Evolutionary conservation across 1,140 invertebrate genomes (phyloP).

Genomic region (Cyclargus thomasi): DNA sequence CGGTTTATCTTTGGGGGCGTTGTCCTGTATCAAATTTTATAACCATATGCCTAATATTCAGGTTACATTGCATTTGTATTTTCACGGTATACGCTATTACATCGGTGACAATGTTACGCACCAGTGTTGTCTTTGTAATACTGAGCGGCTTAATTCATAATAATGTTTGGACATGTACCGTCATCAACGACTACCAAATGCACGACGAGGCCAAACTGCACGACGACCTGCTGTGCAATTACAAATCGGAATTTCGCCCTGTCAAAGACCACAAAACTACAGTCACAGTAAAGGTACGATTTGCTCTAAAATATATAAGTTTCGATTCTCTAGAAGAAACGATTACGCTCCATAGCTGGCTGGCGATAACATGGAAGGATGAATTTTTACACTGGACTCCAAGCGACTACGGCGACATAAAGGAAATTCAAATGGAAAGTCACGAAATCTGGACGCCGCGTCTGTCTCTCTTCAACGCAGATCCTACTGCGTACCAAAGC

Average conservation of each 20-base stretch:
- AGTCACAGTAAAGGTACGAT: conserved; percentile 51
- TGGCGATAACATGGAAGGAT: conserved; percentile 58
- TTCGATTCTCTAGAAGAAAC: conserved; percentile 60
- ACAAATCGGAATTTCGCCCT: conserved; percentile 48
- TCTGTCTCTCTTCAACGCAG: conserved; percentile 59
- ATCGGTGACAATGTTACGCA: conserved; percentile 27
- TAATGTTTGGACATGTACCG: background rate
- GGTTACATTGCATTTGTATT: background rate
- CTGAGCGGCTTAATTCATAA: background rate
- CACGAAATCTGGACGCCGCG: conserved; percentile 56
- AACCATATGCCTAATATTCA: conserved; percentile 18
- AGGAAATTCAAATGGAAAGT: conserved; percentile 55
- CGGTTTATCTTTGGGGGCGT: conserved; percentile 31
- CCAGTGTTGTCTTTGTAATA: conserved; percentile 22
- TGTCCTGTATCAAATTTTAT: conserved; percentile 31
- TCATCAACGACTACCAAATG: conserved; percentile 28
- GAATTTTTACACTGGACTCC: conserved; percentile 57
- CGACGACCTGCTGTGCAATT: conserved; percentile 45
- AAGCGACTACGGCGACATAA: conserved; percentile 48
- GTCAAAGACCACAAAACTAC: conserved; percentile 51
- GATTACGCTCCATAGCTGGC: conserved; percentile 60
- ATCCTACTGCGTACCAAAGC: conserved; percentile 43
- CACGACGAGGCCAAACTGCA: conserved; percentile 55
- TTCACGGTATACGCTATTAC: conserved; percentile 3
- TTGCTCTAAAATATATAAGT: conserved; percentile 58